phyloP scores from a whole-genome alignment of 2,797 vertebrate genomes.

The Protosalanx chinensis region DNA sequence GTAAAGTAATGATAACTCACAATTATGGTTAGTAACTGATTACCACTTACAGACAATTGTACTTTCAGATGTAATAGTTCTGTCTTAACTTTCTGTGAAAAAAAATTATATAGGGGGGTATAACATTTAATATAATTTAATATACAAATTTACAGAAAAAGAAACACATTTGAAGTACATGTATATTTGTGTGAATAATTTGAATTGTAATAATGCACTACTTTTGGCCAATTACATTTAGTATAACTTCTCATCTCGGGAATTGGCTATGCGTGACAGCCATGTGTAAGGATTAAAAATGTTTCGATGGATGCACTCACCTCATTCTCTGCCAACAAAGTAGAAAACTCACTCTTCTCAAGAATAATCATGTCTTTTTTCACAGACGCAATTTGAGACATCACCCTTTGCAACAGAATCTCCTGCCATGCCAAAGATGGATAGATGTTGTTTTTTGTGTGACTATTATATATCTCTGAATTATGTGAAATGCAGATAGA shows the following conservation, averaged over 20 bases:
- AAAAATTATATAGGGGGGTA: background rate
- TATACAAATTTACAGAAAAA: background rate
- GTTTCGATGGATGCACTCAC: slow-evolving; percentile 62
- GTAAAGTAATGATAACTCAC: too few species aligned
- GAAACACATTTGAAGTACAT: background rate
- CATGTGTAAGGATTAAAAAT: background rate
- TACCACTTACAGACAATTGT: slow-evolving; percentile 82
- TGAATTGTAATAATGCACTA: background rate
- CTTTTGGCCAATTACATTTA: background rate
- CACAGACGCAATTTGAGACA: slow-evolving; percentile 87
- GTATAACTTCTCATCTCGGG: too few species aligned
- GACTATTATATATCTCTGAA: background rate
- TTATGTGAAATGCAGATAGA: background rate
- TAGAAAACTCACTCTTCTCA: slow-evolving; percentile 96
- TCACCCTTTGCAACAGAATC: slow-evolving; percentile 90
- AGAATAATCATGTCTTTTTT: slow-evolving; percentile 99
- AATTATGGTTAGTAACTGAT: background rate
- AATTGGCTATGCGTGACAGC: too few species aligned
- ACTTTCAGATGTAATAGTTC: slow-evolving; percentile 85
- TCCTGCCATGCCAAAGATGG: slow-evolving; percentile 72
- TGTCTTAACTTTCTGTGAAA: slow-evolving; percentile 85
- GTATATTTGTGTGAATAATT: too few species aligned
- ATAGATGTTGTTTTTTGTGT: background rate
- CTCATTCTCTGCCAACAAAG: slow-evolving; percentile 90
- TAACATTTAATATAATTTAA: background rate